Conservation (phyloP, 2,797 vertebrate genomes). For the Lacerta viridis region DNA sequence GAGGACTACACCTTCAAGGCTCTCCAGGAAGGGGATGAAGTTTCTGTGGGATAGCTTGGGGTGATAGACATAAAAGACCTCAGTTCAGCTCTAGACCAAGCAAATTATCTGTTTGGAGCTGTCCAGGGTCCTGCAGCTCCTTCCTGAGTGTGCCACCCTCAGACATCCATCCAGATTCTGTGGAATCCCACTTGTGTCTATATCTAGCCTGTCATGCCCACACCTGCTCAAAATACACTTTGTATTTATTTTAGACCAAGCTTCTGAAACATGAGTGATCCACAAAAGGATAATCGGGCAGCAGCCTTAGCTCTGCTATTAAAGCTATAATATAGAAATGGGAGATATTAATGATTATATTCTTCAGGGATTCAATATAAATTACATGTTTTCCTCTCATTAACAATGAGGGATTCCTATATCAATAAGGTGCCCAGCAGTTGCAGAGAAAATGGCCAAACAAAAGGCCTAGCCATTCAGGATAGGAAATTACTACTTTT, state of each 20-base stretch:
- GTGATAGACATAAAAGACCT: neutral
- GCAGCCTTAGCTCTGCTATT: neutral
- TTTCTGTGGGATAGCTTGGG: too few relatives aligned
- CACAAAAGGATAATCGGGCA: neutral
- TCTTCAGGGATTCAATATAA: slow-evolving; percentile 11
- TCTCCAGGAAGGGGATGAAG: neutral
- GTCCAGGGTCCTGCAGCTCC: neutral
- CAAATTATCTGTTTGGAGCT: neutral
- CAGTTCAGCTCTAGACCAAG: neutral
- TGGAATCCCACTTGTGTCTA: neutral
- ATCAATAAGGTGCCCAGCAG: neutral
- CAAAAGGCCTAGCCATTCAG: neutral
- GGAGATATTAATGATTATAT: neutral
- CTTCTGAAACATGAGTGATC: neutral
- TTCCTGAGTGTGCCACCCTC: neutral
- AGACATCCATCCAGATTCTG: neutral
- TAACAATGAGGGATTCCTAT: neutral
- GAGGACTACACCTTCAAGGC: neutral
- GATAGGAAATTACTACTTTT: slow-evolving; percentile 9
- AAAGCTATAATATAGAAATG: slow-evolving; percentile 22
- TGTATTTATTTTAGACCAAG: neutral
- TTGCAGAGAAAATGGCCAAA: neutral
- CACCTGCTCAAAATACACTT: neutral
- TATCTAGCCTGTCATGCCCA: too few relatives aligned
- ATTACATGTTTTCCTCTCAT: neutral